Evolutionary conservation across 2,888 invertebrate species (phyloP).

Genomic region (Apamea crenata): DNA sequence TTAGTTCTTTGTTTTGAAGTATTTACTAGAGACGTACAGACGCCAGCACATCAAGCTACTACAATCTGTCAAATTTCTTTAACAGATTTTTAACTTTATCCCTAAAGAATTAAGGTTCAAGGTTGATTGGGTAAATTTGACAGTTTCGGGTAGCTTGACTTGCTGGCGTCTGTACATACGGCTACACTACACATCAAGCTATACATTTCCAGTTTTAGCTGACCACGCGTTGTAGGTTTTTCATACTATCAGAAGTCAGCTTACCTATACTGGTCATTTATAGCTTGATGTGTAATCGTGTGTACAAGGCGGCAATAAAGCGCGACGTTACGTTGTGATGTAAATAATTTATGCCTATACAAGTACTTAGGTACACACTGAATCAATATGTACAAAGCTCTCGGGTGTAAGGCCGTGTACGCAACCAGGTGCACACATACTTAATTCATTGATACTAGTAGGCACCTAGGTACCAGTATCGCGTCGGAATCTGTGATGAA

Average conservation of each 20-base stretch:
- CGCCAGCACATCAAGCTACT: too few relatives aligned
- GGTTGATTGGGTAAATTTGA: too few relatives aligned
- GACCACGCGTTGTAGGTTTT: too few relatives aligned
- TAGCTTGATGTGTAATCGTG: background rate
- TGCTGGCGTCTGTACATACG: too few relatives aligned
- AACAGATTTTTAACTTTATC: too few relatives aligned
- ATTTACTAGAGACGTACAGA: background rate
- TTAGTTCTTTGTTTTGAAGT: background rate
- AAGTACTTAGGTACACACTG: background rate
- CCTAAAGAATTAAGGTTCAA: too few relatives aligned
- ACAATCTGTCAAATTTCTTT: too few relatives aligned
- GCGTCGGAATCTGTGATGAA: constrained; percentile 4
- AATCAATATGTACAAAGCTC: constrained; percentile 16
- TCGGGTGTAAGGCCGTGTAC: constrained; percentile 17
- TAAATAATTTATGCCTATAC: constrained; percentile 18
- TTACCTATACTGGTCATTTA: background rate
- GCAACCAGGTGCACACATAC: constrained; percentile 4
- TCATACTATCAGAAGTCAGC: too few relatives aligned
- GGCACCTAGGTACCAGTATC: background rate
- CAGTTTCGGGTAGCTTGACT: too few relatives aligned
- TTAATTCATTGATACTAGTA: constrained; percentile 2
- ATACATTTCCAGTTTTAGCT: too few relatives aligned
- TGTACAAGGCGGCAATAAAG: constrained; percentile 15
- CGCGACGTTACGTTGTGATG: constrained; percentile 5
- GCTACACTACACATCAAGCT: too few relatives aligned